Evolutionary conservation across 2,797 vertebrate species (phyloP), one percentile per base, ranked within the genome.

Genomic region (Thripadectes ignobilis): DNA sequence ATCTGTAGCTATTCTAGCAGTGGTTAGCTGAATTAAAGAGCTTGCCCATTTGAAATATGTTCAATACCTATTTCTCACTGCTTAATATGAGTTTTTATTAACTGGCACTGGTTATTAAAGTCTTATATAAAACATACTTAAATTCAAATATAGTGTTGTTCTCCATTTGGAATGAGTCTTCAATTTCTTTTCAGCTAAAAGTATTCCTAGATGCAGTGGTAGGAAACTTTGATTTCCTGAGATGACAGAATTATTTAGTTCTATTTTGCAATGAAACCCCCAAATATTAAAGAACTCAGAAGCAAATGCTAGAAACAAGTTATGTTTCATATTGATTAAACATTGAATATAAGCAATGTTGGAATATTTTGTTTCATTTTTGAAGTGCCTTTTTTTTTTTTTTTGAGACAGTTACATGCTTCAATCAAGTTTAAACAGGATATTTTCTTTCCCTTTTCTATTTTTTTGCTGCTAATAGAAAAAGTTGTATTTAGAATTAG

Each of bases 71-170:
- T 88, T 92, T 85, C 54, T 77, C 38, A 49, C 24, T 68, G 23
- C 34, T 91, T 85, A 68, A 88, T 88, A 18, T 58, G 34, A 77
- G 13, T 36, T 94, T 85, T 82, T 91, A 85, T 92, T 91, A 87
- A 71, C 74, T 85, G 59, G 7, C 9, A 29, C 36, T 76, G 49
- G 43, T 63, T 87, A 75, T 79, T 76, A 79, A 92, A 88, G 38
- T 92, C 39, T 45, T 45, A 48, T 59, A 76, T 86, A 84, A 94
- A 85, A 29, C 7, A 81, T 26, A 38, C 52, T 51, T 59, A 94
- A 69, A 93, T 74, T 77, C 48, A 76, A 57, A 52, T 80, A 23
- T 14, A 71, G 16, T 19, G 15, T 27, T 62, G 3, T 22, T 61
- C 19, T 75, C 23, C 10, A 49, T 92, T 82, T 86, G 15, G 19